Evolutionary conservation across 1,140 invertebrate species (phyloP), one percentile per base, ranked within the genome.

Genomic region (Andrena cerasifolii): DNA sequence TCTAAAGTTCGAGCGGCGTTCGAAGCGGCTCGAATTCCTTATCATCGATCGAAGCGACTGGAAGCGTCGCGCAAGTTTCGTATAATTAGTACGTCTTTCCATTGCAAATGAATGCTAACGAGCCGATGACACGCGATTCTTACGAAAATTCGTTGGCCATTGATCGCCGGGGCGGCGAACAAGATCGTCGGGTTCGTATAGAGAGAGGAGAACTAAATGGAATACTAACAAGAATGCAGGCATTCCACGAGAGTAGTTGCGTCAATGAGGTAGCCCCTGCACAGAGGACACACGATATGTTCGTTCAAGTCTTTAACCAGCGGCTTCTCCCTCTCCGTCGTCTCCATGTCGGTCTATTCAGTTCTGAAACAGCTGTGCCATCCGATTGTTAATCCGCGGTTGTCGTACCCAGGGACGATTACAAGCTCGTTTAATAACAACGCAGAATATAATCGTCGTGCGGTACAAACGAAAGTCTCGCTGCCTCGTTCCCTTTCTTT

Each of bases 191-290:
- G 10, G 10, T 5, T 40, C 36, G 36, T 40, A 40, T 40, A 26
- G 47, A 18, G 31, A 54, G 24, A 21, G 16, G 16, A 36, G 24
- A 49, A 8, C 18, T 66, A 59, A 59, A 31, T 8, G 4, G 45
- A 18, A 87, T 88, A 95, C 95, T 95, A 94, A 96, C 95, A 97
- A 4, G 96, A 96, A 92, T 97, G 96, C 28, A 97, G 93, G 92
- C 96, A 97, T 89, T 97, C 96, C 33, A 95, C 95, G 56, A 97
- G 95, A 0, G 96, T 96, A 1, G 96, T 97, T 18, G 96, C 96
- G 86, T 97, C 96, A 51, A 97, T 94, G 70, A 96, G 94, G 86
- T 97, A 97, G 33, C 96, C 96, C 59, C 94, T 94, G 89, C 96
- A 97, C 4, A 97, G 91, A 6, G 93, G 93, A 90, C 96, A 97